Percentiles rank a stretch among this genome's conserved stretches.
Evolutionary conservation across 2,888 invertebrate species (phyloP).

Genomic region (Spicauda simplicius): DNA sequence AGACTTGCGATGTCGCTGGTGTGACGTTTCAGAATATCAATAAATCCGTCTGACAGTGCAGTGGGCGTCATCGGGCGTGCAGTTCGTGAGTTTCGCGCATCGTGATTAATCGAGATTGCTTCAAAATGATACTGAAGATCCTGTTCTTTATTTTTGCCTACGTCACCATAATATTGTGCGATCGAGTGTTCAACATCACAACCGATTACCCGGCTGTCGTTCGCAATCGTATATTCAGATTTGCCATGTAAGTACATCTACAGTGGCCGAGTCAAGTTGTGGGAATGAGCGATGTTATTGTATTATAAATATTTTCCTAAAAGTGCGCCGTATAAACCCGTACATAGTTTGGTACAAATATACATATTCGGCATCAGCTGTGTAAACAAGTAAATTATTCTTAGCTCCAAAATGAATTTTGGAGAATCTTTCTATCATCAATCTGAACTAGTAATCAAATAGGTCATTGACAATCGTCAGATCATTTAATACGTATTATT

Average conservation of each 20-base stretch:
- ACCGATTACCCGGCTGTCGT: conserved; percentile 1
- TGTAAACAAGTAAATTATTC: too few species aligned
- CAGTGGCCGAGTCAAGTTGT: too few species aligned
- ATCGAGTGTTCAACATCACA: background rate
- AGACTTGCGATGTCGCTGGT: conserved; percentile 1
- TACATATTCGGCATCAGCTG: too few species aligned
- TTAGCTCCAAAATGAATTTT: too few species aligned
- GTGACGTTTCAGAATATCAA: conserved; percentile 14
- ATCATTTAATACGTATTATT: too few species aligned
- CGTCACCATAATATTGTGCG: background rate
- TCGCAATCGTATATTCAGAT: conserved; percentile 5
- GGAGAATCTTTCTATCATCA: too few species aligned
- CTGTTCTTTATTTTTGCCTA: background rate
- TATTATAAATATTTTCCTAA: background rate
- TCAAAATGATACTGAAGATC: background rate
- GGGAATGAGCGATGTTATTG: too few species aligned
- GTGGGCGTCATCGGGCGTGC: conserved; percentile 4
- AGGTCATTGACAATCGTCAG: too few species aligned
- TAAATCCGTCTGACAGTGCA: conserved; percentile 16
- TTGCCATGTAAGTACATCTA: conserved; percentile 7
- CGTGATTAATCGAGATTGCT: background rate
- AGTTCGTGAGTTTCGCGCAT: conserved; percentile 5
- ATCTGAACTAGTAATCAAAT: too few species aligned
- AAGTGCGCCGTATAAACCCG: background rate
- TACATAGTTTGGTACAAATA: too few species aligned